Evolutionary conservation across 2,888 invertebrate species (phyloP).

Genomic region (Herminia tarsipennalis): DNA sequence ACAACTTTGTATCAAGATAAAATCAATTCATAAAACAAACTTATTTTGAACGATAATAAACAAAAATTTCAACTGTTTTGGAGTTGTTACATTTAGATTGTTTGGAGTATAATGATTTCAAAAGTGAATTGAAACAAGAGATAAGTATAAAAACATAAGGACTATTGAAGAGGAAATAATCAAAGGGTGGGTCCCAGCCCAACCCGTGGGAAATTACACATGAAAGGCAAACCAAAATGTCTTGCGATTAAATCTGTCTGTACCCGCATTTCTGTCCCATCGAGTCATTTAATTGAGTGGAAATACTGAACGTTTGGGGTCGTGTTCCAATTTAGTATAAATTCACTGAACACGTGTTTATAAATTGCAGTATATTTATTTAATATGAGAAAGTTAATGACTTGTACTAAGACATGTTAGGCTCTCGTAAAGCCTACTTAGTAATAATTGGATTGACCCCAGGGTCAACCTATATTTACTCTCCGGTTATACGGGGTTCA

Average conservation of each 20-base stretch:
- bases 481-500: too few species aligned
- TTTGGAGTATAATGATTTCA: constrained; percentile 18
- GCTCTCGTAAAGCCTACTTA: too few species aligned
- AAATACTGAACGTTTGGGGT: constrained; percentile 62
- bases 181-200: constrained; percentile 46
- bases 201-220: constrained; percentile 68
- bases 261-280: constrained; percentile 70
- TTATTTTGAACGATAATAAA: too few species aligned
- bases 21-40: too few species aligned
- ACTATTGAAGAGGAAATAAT: constrained; percentile 56
- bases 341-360: constrained; percentile 52
- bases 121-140: constrained; percentile 28
- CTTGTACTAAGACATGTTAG: constrained; percentile 21
- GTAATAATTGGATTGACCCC: too few species aligned
- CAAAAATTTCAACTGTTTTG: too few species aligned
- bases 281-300: constrained; percentile 74
- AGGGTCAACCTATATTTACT: too few species aligned
- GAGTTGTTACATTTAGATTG: constrained; percentile 4
- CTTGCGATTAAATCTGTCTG: constrained; percentile 74
- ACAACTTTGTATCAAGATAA: constrained; percentile 21
- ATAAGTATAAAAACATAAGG: constrained; percentile 41
- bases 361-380: constrained; percentile 37
- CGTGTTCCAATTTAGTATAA: constrained; percentile 58
- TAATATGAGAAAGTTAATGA: constrained; percentile 32
- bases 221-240: constrained; percentile 68